Percentiles rank a stretch among this genome's conserved stretches.
These are phyloP conservation scores for Gastrophysa polygoni DNA, from an alignment of 2,888 invertebrate genomes.

Conservation along the genomic window DNA sequence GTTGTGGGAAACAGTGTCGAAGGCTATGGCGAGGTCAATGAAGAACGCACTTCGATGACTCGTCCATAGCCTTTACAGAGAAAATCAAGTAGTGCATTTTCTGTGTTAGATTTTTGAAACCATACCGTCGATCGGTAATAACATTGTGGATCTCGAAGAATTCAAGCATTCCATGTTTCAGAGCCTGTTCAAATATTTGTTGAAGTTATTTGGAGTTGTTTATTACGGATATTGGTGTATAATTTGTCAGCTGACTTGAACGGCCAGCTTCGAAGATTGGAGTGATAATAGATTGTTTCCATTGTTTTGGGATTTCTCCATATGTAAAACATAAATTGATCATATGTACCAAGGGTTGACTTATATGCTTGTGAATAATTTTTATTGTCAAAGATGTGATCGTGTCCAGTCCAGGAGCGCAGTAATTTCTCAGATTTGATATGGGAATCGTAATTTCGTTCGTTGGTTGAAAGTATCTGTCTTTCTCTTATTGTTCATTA, in stretches of 20 bases:
- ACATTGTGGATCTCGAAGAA: too few species aligned
- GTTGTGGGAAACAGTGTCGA: not conserved
- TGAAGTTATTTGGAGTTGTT: not conserved
- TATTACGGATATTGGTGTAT: not conserved
- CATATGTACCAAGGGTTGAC: not conserved
- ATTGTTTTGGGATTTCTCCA: not conserved
- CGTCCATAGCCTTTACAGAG: too few species aligned
- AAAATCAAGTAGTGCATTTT: not conserved
- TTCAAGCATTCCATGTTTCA: not conserved
- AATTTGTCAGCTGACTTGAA: conserved; percentile 3
- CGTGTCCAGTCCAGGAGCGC: too few species aligned
- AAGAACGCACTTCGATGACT: too few species aligned
- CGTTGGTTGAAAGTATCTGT: too few species aligned
- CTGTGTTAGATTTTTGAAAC: not conserved
- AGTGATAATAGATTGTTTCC: not conserved
- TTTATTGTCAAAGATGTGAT: too few species aligned
- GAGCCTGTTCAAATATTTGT: not conserved
- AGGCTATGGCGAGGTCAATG: not conserved
- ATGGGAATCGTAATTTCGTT: too few species aligned
- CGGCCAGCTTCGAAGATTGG: not conserved
- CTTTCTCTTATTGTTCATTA: too few species aligned
- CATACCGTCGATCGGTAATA: too few species aligned
- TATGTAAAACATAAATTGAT: conserved; percentile 2
- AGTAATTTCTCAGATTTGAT: too few species aligned
- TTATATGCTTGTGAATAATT: too few species aligned